These are phyloP conservation scores for Caenorhabditis uteleia DNA, from an alignment of 2,888 invertebrate genomes.

Conservation along the genomic window DNA sequence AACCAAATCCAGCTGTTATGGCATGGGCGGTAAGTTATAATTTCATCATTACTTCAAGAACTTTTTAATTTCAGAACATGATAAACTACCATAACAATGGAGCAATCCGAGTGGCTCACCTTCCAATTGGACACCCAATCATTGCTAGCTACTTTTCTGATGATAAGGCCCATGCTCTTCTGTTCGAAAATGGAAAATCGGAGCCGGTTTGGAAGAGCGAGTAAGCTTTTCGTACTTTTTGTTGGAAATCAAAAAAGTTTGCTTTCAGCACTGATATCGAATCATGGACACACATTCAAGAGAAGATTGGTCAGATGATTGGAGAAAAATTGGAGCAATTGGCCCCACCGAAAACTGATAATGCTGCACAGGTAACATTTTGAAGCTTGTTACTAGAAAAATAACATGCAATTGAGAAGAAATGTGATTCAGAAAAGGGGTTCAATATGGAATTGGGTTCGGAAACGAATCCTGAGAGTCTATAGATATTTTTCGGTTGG, in stretches of 20 bases:
- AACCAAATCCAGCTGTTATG: constrained; percentile 59
- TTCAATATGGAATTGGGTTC: constrained; percentile 23
- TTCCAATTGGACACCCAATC: constrained; percentile 52
- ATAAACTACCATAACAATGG: constrained; percentile 57
- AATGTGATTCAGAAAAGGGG: constrained; percentile 22
- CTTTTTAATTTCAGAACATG: constrained; percentile 46
- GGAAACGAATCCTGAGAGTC: constrained; percentile 14
- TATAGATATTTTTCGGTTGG: constrained; percentile 21
- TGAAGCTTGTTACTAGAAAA: background rate
- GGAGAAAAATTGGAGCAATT: constrained; percentile 24
- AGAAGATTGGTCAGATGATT: constrained; percentile 53
- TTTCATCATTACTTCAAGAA: background rate
- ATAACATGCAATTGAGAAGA: constrained; percentile 1
- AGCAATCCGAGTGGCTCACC: constrained; percentile 40
- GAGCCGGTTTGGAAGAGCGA: constrained; percentile 46
- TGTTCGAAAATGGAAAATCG: constrained; percentile 36
- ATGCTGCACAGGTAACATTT: constrained; percentile 28
- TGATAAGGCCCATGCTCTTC: constrained; percentile 36
- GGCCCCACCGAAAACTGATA: constrained; percentile 7
- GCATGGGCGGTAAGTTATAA: constrained; percentile 54
- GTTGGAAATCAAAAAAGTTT: constrained; percentile 8
- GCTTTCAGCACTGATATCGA: constrained; percentile 40
- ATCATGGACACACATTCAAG: constrained; percentile 48
- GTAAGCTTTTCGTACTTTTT: constrained; percentile 37
- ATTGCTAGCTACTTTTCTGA: constrained; percentile 41